Evolutionary conservation across 2,888 invertebrate species (phyloP), one percentile per base, ranked within the genome.

Genomic region (Heteromurus nitidus): DNA sequence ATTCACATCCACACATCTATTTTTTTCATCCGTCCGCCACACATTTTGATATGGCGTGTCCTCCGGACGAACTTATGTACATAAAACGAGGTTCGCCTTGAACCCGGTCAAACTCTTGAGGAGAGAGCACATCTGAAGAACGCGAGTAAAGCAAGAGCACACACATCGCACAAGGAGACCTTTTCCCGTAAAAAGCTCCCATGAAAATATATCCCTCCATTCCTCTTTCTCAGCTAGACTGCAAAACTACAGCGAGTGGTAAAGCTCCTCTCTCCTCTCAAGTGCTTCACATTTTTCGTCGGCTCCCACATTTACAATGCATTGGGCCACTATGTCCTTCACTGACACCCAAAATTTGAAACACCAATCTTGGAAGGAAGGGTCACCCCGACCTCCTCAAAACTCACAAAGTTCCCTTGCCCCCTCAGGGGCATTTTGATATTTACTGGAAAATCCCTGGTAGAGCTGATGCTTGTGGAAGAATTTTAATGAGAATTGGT

Each of bases 71-170:
- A 67, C 20, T n/a, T 30, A 53, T 42, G 26, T 77, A 22, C 70
- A 70, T 77, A 77, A 65, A 74, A 53, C 75, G 60, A 55, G 65
- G 47, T 70, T 77, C 28, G 77, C 77, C 77, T 77, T 77, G 77
- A 77, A 77, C 77, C 77, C 77, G 77, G 77, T 77, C 77, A 77
- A 77, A 77, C 69, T 70, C 47, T 42, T 42, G 36, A 69, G 69
- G 22, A 60, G 76, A 60, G 26, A 36, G 20, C 16, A 22, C 44
- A 42, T 9, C 65, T n/a, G n/a, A n/a, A n/a, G n/a, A 36, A 31
- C 31, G 26, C 1, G 18, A 62, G 24, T 42, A 44, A 69, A 76
- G 22, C 44, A 68, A 60, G 26, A 36, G 20, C 16, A 22, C 44
- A 42, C 2, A 42, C 64, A 50, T 50, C 64, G 11, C 30, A 16